Percentiles rank a stretch among this genome's conserved stretches.
Evolutionary conservation across 1,140 invertebrate species (phyloP).

Genomic region (Harpegnathos saltator): DNA sequence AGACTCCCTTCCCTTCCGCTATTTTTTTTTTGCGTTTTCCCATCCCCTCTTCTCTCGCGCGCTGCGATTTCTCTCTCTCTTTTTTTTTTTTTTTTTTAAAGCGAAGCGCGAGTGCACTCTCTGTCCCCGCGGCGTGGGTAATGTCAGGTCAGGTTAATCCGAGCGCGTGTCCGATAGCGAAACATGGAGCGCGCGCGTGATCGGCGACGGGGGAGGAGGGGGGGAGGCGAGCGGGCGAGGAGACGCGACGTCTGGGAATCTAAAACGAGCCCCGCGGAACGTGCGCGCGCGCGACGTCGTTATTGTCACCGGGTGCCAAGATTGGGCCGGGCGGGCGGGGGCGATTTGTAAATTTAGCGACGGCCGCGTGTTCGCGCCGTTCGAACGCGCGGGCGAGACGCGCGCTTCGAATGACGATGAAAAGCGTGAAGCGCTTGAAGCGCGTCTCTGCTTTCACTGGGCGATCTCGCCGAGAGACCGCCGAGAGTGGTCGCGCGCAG

Average conservation of each 20-base stretch:
- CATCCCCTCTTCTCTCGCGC: too few species aligned
- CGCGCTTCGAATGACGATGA: too few species aligned
- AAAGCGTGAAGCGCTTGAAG: too few species aligned
- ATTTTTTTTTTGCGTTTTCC: conserved; percentile 12
- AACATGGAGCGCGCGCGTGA: conserved; percentile 16
- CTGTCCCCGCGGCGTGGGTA: not conserved
- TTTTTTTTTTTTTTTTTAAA: not conserved
- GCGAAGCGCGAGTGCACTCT: not conserved
- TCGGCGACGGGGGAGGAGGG: not conserved
- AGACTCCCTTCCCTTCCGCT: not conserved
- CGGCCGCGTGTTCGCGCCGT: too few species aligned
- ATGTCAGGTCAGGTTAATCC: conserved; percentile 50
- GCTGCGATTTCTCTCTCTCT: too few species aligned
- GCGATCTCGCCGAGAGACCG: too few species aligned
- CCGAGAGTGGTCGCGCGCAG: too few species aligned
- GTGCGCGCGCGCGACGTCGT: conserved; percentile 63
- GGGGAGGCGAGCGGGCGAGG: not conserved
- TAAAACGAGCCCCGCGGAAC: conserved; percentile 69
- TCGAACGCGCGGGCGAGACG: not conserved
- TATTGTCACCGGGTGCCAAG: conserved; percentile 77
- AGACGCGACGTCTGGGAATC: conserved; percentile 65
- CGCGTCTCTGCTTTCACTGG: too few species aligned
- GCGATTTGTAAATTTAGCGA: conserved; percentile 72
- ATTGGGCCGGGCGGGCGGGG: too few species aligned
- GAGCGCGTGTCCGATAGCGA: conserved; percentile 12